Conservation (phyloP, 2,113 vertebrate species). For the Tetrao urogallus region DNA sequence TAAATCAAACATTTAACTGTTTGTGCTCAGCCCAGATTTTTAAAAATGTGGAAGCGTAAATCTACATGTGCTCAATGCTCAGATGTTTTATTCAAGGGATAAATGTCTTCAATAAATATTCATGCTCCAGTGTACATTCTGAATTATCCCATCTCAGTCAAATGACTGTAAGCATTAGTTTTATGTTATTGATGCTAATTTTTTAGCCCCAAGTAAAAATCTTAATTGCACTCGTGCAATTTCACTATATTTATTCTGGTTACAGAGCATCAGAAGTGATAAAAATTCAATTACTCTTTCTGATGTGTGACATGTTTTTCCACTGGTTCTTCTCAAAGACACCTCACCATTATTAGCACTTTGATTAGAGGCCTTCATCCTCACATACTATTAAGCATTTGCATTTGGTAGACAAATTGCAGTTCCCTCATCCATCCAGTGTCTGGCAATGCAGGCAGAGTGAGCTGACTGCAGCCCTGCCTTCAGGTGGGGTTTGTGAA, state of each 20-base stretch:
- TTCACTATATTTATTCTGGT: neutral
- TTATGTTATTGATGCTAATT: neutral
- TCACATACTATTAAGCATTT: neutral
- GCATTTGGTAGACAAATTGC: neutral
- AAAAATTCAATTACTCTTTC: neutral
- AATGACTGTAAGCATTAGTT: neutral
- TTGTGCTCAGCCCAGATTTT: neutral
- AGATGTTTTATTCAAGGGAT: neutral
- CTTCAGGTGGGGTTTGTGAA: too few relatives aligned
- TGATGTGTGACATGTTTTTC: neutral
- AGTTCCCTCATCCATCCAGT: neutral
- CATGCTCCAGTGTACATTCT: too few relatives aligned
- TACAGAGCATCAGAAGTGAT: neutral
- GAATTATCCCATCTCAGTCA: neutral
- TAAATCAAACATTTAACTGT: neutral
- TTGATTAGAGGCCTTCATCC: neutral
- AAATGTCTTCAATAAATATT: neutral
- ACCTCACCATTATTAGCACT: neutral
- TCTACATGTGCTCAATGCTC: neutral
- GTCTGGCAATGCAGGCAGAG: fast-evolving
- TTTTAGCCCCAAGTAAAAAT: neutral
- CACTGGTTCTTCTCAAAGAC: neutral
- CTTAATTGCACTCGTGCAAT: neutral
- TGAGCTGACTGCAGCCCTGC: neutral
- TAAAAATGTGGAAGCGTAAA: neutral